Conservation (phyloP, 2,113 vertebrate species). For the Crocuta crocuta region DNA sequence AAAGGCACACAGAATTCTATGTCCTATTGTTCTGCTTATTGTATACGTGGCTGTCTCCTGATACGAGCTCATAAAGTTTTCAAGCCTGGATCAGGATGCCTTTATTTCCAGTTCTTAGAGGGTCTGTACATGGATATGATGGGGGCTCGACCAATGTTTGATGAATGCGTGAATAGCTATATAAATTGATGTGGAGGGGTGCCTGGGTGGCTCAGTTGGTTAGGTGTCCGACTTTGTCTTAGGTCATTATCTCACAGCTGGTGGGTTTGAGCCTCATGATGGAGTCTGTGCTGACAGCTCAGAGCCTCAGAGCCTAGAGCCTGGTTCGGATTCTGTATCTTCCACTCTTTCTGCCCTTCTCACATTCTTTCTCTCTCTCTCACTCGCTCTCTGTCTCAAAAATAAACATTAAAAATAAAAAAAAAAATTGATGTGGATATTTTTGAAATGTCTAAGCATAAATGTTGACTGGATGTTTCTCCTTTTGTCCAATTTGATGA, state of each 20-base stretch:
- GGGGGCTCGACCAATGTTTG: neutral
- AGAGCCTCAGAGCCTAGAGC: too few species aligned
- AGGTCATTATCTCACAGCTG: too few species aligned
- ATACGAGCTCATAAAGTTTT: neutral
- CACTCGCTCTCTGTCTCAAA: too few species aligned
- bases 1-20: neutral
- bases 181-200: neutral
- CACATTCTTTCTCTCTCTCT: too few species aligned
- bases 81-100: accelerated
- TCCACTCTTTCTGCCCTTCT: too few species aligned
- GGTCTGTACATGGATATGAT: neutral
- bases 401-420: too few species aligned
- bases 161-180: neutral
- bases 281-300: too few species aligned
- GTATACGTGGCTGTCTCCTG: neutral
- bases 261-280: too few species aligned
- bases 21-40: neutral
- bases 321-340: too few species aligned
- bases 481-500: neutral
- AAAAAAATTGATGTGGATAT: neutral
- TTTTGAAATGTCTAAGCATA: neutral
- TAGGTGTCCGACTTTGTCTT: too few species aligned
- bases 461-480: neutral
- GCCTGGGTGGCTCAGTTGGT: too few species aligned
- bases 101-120: neutral